Conservation (phyloP, 2,888 invertebrate species). For the Apamea crenata region DNA sequence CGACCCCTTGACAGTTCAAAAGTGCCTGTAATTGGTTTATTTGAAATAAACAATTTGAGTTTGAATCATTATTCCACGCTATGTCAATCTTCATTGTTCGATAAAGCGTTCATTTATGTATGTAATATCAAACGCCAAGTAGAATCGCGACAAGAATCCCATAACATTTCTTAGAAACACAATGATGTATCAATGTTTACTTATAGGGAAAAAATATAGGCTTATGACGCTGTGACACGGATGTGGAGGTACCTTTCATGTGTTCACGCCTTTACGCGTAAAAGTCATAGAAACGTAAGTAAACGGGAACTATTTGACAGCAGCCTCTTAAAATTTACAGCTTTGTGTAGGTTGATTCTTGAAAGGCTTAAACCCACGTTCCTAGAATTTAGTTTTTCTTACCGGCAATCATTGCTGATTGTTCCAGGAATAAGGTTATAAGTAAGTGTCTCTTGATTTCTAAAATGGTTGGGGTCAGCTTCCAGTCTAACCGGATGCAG, state of each 20-base stretch:
- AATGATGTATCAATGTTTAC: neutral
- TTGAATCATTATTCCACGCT: neutral
- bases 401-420: neutral
- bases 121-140: neutral
- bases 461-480: neutral
- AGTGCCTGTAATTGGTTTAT: too few relatives aligned
- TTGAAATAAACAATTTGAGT: too few relatives aligned
- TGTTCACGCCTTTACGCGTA: neutral
- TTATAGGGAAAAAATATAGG: neutral
- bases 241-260: neutral
- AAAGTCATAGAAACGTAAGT: neutral
- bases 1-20: too few relatives aligned
- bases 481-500: too few relatives aligned
- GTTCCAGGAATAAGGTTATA: neutral
- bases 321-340: neutral
- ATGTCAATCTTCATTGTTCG: neutral
- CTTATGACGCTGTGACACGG: neutral
- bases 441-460: neutral
- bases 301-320: neutral
- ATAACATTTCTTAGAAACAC: constrained; percentile 5
- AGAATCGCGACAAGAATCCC: neutral
- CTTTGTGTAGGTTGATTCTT: neutral
- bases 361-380: neutral
- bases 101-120: neutral
- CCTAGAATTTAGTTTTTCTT: neutral